Percentiles rank a stretch among this genome's conserved stretches.
Evolutionary conservation across 2,113 vertebrate genomes (phyloP).

Genomic region (Pseudonaja textilis): DNA sequence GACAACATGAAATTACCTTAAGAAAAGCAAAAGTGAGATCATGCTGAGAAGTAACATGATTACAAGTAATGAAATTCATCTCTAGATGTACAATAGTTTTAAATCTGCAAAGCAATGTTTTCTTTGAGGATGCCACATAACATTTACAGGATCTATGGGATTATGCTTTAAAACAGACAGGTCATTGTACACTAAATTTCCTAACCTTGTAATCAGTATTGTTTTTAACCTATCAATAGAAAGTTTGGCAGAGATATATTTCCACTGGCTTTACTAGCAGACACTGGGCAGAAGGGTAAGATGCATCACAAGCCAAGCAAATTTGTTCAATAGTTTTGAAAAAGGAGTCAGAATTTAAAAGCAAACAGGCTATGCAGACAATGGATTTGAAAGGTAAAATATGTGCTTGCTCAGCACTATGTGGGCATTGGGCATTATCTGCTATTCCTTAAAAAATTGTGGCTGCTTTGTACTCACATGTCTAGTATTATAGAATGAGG

Average conservation of each 20-base stretch:
- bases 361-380: neutral
- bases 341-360: neutral
- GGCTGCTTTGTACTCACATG: neutral
- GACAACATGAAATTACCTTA: neutral
- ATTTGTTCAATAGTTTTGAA: neutral
- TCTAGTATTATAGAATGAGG: neutral
- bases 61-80: neutral
- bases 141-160: neutral
- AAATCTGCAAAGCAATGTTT: neutral
- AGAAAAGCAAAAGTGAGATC: neutral
- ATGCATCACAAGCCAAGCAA: neutral
- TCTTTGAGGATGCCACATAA: neutral
- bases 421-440: neutral
- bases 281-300: neutral
- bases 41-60: neutral
- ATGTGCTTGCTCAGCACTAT: neutral
- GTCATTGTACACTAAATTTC: neutral
- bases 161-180: neutral
- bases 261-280: neutral
- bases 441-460: neutral
- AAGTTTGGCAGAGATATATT: neutral
- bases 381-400: neutral
- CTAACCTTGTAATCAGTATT: neutral
- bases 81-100: neutral
- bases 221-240: neutral